phyloP scores from a whole-genome alignment of 2,113 vertebrate species.

The Phyllostomus hastatus region DNA sequence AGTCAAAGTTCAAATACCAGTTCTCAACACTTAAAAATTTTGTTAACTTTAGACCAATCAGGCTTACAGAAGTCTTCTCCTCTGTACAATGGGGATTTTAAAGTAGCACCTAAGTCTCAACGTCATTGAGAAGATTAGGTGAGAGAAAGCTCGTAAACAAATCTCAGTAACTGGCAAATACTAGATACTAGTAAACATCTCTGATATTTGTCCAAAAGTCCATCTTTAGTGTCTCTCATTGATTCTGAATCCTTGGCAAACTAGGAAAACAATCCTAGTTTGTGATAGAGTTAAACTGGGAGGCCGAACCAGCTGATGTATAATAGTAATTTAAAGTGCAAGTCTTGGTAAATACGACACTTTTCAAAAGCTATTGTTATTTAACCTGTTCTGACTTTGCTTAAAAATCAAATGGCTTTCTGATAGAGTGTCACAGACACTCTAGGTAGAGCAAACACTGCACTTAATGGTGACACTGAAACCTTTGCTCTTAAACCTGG shows the following conservation, averaged over 20 bases:
- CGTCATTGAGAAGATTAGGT: neutral
- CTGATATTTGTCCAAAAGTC: neutral
- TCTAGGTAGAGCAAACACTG: neutral
- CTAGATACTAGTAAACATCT: neutral
- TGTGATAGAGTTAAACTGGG: neutral
- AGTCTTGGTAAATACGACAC: neutral
- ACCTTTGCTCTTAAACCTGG: neutral
- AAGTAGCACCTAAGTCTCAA: neutral
- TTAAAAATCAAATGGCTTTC: neutral
- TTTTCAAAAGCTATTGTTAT: neutral
- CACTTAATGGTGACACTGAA: neutral
- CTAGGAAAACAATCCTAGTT: neutral
- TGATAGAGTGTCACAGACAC: neutral
- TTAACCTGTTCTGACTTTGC: neutral
- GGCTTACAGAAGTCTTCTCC: neutral
- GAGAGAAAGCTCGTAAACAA: neutral
- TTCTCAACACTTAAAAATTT: neutral
- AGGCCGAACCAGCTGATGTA: neutral
- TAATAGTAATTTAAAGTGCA: neutral
- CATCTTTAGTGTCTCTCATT: neutral
- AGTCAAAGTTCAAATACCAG: neutral
- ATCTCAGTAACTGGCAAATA: neutral
- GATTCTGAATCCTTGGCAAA: neutral
- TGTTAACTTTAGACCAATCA: slow-evolving; percentile 4
- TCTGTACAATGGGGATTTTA: neutral